Evolutionary conservation across 2,888 invertebrate genomes (phyloP), one percentile per base, ranked within the genome.

Genomic region (Plagodis dolabraria): DNA sequence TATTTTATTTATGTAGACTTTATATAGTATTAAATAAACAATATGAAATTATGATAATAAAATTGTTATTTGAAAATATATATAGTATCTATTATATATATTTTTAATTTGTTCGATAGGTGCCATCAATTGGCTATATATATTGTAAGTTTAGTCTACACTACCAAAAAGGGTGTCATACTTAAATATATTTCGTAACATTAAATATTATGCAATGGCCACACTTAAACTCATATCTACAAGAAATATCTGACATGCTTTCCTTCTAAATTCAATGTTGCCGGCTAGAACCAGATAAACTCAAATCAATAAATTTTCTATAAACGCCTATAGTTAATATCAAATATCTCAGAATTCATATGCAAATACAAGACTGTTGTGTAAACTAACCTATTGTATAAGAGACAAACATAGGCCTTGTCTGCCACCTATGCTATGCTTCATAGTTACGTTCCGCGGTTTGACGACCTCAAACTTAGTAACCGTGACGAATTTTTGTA

Each of bases 361-460:
- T 64, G 61, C 58, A 64, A 59, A 54, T 54, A 6, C 43, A 53
- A 22, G 4, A 22, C n/a, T 22, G 57, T 62, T 62, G 57, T 53
- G 60, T 57, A 67, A 64, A 62, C 55, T 46, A 48, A 57, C 44
- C 57, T 56, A 50, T 60, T 60, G 64, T 62, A 47, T 58, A 57
- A 62, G 50, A 22, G 42, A 46, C 52, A 48, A 53, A 58, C 54
- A 61, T 52, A 57, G 46, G 48, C 50, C 49, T 43, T 42, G 45
- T 33, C 7, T 33, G 48, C 44, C 33, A 33, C 34, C 46, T 44
- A 44, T 38, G 35, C 35, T 51, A 44, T 45, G 36, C 47, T 45
- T 57, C 45, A 50, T 34, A 42, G 58, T 53, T 59, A 59, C 58
- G 58, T 49, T 46, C 40, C 6, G 40, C 34, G 34, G 56, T 61